These are phyloP conservation scores for Thaumatotibia leucotreta DNA, from an alignment of 1,140 invertebrate genomes.

Conservation along the genomic window DNA sequence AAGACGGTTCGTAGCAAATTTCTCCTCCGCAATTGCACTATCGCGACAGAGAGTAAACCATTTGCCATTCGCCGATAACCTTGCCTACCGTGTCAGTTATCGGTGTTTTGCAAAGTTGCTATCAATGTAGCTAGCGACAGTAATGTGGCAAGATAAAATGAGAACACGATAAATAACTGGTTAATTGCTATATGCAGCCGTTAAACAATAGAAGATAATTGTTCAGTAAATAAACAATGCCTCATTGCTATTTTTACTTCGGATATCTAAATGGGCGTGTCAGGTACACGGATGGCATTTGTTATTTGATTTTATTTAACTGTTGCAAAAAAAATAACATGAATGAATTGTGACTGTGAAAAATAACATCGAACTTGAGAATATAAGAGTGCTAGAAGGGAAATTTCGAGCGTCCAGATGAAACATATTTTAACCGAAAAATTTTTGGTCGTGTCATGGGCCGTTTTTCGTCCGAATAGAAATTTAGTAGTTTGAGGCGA, in stretches of 20 bases:
- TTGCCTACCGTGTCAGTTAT: slow-evolving; percentile 40
- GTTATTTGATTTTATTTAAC: background rate
- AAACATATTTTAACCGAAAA: background rate
- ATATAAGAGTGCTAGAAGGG: background rate
- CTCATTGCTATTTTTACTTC: background rate
- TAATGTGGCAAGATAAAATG: slow-evolving; percentile 40
- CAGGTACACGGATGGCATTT: background rate
- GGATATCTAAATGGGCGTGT: background rate
- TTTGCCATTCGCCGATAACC: slow-evolving; percentile 54
- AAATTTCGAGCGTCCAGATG: background rate
- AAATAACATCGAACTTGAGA: background rate
- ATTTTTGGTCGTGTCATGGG: background rate
- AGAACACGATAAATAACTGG: slow-evolving; percentile 44
- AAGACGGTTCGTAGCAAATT: background rate
- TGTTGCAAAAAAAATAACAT: background rate
- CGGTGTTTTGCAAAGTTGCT: slow-evolving; percentile 63
- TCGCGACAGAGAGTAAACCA: slow-evolving; percentile 40
- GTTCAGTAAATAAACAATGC: slow-evolving; percentile 8
- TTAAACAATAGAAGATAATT: slow-evolving; percentile 10
- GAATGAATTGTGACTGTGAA: background rate
- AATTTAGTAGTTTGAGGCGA: background rate
- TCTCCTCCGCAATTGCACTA: slow-evolving; percentile 38
- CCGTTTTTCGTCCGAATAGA: background rate
- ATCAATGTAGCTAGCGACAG: slow-evolving; percentile 43
- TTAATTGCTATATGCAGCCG: slow-evolving; percentile 3